These are phyloP conservation scores for Grapholita molesta DNA, from an alignment of 1,140 invertebrate species.

Conservation along the genomic window DNA sequence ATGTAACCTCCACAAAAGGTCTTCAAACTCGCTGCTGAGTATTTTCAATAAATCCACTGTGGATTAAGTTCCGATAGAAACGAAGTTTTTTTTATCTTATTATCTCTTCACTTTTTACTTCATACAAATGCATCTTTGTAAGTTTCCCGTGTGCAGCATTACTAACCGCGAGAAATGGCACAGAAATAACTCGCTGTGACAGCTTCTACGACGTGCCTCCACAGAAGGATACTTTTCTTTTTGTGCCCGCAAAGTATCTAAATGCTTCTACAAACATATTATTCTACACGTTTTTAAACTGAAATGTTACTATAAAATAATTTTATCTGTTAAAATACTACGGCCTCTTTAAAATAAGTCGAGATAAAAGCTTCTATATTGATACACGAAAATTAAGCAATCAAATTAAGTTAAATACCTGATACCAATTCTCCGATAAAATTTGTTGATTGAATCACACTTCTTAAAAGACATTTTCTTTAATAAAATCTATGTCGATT, in stretches of 20 bases:
- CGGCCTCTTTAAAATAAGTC: not conserved
- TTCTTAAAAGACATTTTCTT: conserved; percentile 15
- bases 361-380: not conserved
- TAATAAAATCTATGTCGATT: conserved; percentile 27
- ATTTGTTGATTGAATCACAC: conserved; percentile 16
- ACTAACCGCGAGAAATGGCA: not conserved
- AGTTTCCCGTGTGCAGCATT: not conserved
- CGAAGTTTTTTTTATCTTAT: not conserved
- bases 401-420: not conserved
- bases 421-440: not conserved
- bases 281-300: not conserved
- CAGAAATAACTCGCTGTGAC: conserved; percentile 3
- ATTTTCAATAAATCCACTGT: not conserved
- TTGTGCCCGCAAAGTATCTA: not conserved
- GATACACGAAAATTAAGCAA: not conserved
- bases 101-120: not conserved
- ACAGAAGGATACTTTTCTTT: not conserved
- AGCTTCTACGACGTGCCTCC: conserved; percentile 2
- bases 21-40: not conserved
- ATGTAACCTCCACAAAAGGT: not conserved
- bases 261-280: not conserved
- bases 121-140: not conserved
- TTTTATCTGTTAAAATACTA: not conserved
- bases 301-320: too few species aligned
- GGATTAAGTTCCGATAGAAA: not conserved